Percentiles rank a stretch among this genome's conserved stretches.
phyloP scores from a whole-genome alignment of 2,888 invertebrate genomes.

The Hofmannophila pseudospretella region DNA sequence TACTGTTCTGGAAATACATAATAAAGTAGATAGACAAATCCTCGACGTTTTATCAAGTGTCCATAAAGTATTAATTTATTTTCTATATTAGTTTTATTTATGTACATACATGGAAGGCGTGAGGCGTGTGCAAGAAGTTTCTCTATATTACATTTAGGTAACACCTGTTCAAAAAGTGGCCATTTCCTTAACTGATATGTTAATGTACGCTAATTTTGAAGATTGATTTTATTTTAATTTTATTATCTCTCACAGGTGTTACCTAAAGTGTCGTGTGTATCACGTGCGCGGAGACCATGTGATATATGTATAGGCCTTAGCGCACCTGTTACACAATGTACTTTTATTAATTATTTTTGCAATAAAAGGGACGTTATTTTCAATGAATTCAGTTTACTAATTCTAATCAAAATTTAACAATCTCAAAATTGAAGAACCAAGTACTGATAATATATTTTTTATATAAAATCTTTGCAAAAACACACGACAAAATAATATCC shows the following conservation, averaged over 20 bases:
- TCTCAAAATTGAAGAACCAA: conserved; percentile 13
- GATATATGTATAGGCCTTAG: no score
- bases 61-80: background rate
- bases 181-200: no score
- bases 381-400: conserved; percentile 27
- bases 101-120: conserved; percentile 62
- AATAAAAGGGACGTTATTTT: conserved; percentile 25
- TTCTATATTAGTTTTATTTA: conserved; percentile 18
- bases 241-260: no score
- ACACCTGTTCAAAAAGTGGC: no score
- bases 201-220: no score
- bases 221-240: no score
- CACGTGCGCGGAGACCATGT: no score
- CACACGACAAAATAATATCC: conserved; percentile 8
- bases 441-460: conserved; percentile 3
- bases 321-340: no score
- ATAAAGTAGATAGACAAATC: no score
- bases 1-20: no score
- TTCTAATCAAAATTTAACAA: conserved; percentile 24
- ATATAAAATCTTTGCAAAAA: conserved; percentile 13
- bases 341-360: conserved; percentile 20
- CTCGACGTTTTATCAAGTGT: no score
- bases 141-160: conserved; percentile 25
- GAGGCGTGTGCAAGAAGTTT: conserved; percentile 51
- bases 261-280: no score